These are phyloP conservation scores for Tipula lateralis DNA, from an alignment of 2,888 invertebrate species.

Conservation along the genomic window DNA sequence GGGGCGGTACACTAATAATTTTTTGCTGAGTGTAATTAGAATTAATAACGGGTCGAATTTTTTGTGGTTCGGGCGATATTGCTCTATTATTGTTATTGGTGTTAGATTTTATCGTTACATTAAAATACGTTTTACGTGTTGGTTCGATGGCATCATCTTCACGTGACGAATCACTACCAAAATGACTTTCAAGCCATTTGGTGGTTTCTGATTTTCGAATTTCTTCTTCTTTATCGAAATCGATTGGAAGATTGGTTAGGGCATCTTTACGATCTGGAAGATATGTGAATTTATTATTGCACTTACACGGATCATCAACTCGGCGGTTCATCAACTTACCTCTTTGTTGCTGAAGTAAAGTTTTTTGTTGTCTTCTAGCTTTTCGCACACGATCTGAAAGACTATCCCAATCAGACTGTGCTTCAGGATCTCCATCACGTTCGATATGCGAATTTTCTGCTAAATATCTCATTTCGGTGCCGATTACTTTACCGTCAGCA, in stretches of 20 bases:
- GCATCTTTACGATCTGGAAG: conserved; percentile 69
- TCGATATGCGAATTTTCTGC: conserved; percentile 79
- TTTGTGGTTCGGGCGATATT: conserved; percentile 50
- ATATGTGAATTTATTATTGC: not conserved
- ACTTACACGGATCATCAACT: no score
- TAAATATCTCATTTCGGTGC: conserved; percentile 74
- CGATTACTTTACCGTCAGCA: conserved; percentile 74
- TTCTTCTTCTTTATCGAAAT: conserved; percentile 83
- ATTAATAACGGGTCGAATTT: conserved; percentile 44
- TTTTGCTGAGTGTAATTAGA: conserved; percentile 49
- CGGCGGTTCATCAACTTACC: no score
- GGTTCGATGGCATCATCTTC: conserved; percentile 59
- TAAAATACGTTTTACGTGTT: conserved; percentile 69
- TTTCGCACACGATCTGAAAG: conserved; percentile 70
- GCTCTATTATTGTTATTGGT: conserved; percentile 31
- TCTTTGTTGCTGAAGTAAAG: conserved; percentile 51
- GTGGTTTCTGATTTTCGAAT: conserved; percentile 85
- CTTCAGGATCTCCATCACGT: conserved; percentile 61
- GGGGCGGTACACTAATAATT: conserved; percentile 44
- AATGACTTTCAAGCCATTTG: conserved; percentile 87
- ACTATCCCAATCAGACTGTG: conserved; percentile 69
- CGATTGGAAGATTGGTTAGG: conserved; percentile 72
- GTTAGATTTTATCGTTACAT: conserved; percentile 66
- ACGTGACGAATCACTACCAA: conserved; percentile 75
- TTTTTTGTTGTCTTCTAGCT: conserved; percentile 53